Conservation (phyloP, 2,113 vertebrate species). For the Lamprotornis superbus region DNA sequence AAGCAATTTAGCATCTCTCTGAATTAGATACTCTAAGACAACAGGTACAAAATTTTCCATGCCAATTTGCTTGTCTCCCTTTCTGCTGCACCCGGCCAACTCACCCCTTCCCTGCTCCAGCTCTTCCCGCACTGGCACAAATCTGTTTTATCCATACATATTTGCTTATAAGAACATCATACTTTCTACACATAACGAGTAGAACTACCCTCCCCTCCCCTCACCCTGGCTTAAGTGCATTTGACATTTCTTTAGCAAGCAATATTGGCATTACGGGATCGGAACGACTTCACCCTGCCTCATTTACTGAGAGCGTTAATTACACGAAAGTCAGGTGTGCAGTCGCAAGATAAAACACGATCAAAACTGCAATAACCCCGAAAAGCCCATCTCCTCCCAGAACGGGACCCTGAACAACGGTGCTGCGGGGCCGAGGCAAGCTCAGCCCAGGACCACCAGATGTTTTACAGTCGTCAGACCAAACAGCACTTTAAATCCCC, state of each 20-base stretch:
- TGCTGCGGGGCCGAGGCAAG: background rate
- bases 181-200: background rate
- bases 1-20: background rate
- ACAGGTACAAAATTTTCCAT: background rate
- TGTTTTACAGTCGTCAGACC: background rate
- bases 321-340: background rate
- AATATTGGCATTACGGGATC: accelerated
- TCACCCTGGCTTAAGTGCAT: background rate
- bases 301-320: background rate
- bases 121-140: background rate
- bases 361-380: background rate
- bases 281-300: background rate
- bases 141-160: accelerated
- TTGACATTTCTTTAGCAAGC: background rate
- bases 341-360: background rate
- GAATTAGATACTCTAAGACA: background rate
- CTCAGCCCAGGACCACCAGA: background rate
- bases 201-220: background rate
- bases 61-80: background rate
- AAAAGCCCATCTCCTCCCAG: background rate
- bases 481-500: background rate
- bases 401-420: background rate
- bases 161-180: background rate
- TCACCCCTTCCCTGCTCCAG: background rate
- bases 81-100: accelerated